Conservation (phyloP, 1,140 invertebrate species). For the Cardiocondyla obscurior region DNA sequence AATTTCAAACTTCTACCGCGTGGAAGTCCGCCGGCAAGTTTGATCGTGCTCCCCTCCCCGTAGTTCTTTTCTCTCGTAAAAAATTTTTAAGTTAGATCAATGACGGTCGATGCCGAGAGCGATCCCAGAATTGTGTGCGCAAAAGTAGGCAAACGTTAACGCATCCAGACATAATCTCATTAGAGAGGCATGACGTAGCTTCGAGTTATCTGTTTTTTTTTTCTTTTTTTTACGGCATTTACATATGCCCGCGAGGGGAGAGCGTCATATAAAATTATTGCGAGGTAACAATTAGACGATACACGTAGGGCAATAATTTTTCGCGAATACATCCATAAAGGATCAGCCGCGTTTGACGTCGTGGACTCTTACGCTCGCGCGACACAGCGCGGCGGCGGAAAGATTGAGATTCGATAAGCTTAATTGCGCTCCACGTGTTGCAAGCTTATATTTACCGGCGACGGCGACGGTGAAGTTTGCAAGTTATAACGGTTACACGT, state of each 20-base stretch:
- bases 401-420: slow-evolving; percentile 46
- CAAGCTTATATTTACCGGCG: slow-evolving; percentile 42
- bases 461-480: slow-evolving; percentile 32
- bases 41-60: slow-evolving; percentile 12
- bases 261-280: background rate
- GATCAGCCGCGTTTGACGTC: slow-evolving; percentile 16
- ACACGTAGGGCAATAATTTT: slow-evolving; percentile 11
- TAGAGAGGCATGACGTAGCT: slow-evolving; percentile 21
- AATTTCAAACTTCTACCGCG: slow-evolving; percentile 28
- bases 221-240: background rate
- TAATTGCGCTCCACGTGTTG: slow-evolving; percentile 31
- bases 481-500: slow-evolving; percentile 44
- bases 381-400: background rate
- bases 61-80: background rate
- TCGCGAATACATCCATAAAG: background rate
- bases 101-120: background rate
- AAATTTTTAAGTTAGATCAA: slow-evolving; percentile 30
- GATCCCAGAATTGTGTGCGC: slow-evolving; percentile 5
- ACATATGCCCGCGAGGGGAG: background rate
- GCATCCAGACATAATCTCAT: slow-evolving; percentile 29
- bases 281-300: slow-evolving; percentile 14
- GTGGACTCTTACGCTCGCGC: slow-evolving; percentile 1
- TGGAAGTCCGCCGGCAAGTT: slow-evolving; percentile 9
- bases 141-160: slow-evolving; percentile 42
- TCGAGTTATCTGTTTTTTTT: background rate